Conservation (phyloP, 2,797 vertebrate species). For the Liasis olivaceus region DNA sequence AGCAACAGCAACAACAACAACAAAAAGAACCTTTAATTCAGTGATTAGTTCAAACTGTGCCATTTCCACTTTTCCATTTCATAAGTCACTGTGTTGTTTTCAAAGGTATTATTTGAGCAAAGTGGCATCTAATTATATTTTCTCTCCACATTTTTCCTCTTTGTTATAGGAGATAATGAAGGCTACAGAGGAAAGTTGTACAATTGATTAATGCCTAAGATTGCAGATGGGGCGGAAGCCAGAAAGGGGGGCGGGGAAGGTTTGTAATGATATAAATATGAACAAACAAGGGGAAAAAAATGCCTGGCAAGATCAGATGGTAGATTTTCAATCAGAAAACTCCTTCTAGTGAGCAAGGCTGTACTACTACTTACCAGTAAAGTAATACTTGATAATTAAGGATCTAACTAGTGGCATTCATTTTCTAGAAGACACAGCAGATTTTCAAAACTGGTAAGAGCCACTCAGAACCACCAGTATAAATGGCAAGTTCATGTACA, state of each 20-base stretch:
- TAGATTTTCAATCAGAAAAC: not conserved
- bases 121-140: conserved; percentile 72
- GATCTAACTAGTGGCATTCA: conserved; percentile 39
- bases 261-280: conserved; percentile 30
- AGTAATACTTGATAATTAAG: conserved; percentile 34
- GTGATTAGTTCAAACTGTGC: conserved; percentile 64
- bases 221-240: conserved; percentile 55
- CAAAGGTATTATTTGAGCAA: conserved; percentile 69
- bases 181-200: conserved; percentile 45
- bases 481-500: not conserved
- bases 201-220: conserved; percentile 51
- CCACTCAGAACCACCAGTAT: not conserved
- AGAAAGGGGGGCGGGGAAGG: not conserved
- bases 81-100: conserved; percentile 60
- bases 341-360: conserved; percentile 33
- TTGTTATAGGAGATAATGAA: conserved; percentile 62
- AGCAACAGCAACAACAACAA: not conserved
- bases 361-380: conserved; percentile 17
- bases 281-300: not conserved
- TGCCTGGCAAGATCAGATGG: conserved; percentile 9
- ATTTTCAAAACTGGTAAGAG: not conserved
- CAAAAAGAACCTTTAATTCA: conserved; percentile 55
- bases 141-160: conserved; percentile 56
- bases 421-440: conserved; percentile 25
- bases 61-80: conserved; percentile 44